A percentile compares a stretch with the other conserved stretches of the same genome.
Conservation (phyloP, 2,797 vertebrate species). For the Molossus molossus region DNA sequence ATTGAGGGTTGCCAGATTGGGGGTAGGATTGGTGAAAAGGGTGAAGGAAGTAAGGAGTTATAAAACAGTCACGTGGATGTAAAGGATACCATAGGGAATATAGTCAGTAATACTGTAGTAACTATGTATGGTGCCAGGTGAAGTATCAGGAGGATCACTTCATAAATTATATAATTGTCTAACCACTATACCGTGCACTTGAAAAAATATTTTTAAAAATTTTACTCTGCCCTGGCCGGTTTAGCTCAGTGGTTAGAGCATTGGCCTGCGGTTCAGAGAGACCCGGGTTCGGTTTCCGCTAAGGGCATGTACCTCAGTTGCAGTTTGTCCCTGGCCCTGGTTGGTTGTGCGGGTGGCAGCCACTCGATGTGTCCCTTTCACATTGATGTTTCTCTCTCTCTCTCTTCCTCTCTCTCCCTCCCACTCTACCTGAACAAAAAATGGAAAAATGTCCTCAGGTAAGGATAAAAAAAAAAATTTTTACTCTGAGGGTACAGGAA, state of each 20-base stretch:
- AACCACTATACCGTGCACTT: not conserved
- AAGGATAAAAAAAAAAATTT: not conserved
- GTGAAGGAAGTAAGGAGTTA: not conserved
- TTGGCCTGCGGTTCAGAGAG: too few relatives aligned
- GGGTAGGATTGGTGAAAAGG: not conserved
- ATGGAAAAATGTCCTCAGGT: too few relatives aligned
- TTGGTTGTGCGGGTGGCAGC: too few relatives aligned
- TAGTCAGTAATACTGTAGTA: not conserved
- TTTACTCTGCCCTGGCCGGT: not conserved
- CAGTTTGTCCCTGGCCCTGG: too few relatives aligned
- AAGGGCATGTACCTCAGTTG: too few relatives aligned
- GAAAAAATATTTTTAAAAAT: not conserved
- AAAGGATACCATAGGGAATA: not conserved
- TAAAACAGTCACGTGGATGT: not conserved
- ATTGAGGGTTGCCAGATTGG: not conserved
- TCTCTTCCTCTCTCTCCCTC: too few relatives aligned
- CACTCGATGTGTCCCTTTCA: too few relatives aligned
- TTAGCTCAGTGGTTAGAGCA: too few relatives aligned
- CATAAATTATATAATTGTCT: not conserved
- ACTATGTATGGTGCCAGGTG: not conserved
- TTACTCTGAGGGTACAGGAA: not conserved
- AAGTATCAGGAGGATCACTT: not conserved
- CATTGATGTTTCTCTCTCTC: too few relatives aligned
- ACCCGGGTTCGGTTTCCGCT: too few relatives aligned
- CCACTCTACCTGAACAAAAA: too few relatives aligned